phyloP scores from a whole-genome alignment of 1,140 invertebrate species.

The Apolygus lucorum region DNA sequence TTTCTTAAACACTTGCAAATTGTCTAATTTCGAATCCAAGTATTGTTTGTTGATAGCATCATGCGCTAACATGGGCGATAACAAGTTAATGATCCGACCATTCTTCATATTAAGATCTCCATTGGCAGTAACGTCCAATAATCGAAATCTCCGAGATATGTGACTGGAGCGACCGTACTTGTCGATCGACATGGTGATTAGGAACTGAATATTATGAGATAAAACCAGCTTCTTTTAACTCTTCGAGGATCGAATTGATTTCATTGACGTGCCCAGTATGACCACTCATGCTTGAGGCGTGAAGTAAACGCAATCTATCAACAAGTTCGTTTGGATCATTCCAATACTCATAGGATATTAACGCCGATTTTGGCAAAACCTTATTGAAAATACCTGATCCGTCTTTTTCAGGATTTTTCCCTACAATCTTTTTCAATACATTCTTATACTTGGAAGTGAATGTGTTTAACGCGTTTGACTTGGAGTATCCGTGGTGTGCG shows the following conservation, averaged over 20 bases:
- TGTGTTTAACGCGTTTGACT: neutral
- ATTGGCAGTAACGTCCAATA: neutral
- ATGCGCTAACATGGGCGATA: neutral
- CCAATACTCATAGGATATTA: conserved; percentile 31
- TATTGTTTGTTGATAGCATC: neutral
- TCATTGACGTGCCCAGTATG: conserved; percentile 38
- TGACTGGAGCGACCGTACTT: neutral
- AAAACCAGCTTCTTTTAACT: conserved; percentile 35
- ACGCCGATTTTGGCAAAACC: neutral
- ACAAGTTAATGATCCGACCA: neutral
- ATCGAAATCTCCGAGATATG: neutral
- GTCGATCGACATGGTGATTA: neutral
- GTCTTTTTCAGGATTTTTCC: neutral
- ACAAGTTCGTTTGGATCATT: conserved; percentile 40
- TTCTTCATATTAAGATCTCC: neutral
- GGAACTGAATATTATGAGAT: neutral
- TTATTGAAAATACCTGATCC: neutral
- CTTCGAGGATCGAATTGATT: conserved; percentile 40
- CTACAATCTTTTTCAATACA: neutral
- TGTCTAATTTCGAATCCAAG: neutral
- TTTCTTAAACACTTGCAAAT: no score
- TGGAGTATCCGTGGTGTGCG: neutral
- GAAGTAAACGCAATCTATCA: conserved; percentile 36
- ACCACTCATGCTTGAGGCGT: conserved; percentile 36
- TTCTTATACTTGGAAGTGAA: neutral